Conservation (phyloP, 2,113 vertebrate species). For the Thomomys bottae region DNA sequence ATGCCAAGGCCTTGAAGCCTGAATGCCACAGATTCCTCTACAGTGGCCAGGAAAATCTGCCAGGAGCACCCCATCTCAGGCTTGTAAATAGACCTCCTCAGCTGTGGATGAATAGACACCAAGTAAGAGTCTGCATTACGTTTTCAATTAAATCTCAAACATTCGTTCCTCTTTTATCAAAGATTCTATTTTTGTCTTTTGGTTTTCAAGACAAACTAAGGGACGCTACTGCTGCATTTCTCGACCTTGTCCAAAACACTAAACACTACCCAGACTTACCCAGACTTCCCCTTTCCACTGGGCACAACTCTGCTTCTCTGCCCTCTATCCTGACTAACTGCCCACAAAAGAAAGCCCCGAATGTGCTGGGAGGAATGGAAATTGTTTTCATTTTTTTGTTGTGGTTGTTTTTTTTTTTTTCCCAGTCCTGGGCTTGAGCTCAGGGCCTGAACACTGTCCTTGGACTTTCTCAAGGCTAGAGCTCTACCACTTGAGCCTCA, state of each 20-base stretch:
- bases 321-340: neutral
- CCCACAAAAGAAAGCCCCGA: neutral
- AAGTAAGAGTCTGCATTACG: neutral
- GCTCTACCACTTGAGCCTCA: no score
- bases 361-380: neutral
- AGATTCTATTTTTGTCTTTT: slow-evolving; percentile 18
- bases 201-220: slow-evolving; percentile 31
- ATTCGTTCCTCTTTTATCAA: neutral
- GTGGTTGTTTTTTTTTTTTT: no score
- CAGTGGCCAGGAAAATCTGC: neutral
- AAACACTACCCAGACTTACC: neutral
- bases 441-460: no score
- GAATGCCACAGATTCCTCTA: neutral
- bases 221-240: neutral
- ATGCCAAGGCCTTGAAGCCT: neutral
- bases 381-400: no score
- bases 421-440: no score
- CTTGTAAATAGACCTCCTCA: neutral
- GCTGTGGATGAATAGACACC: neutral
- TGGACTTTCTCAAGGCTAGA: no score
- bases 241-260: neutral
- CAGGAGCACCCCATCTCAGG: neutral
- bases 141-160: slow-evolving; percentile 18
- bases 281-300: neutral
- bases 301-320: neutral